Percentiles rank a stretch among this genome's conserved stretches.
phyloP scores from a whole-genome alignment of 1,140 invertebrate species.

The Drosophila tani region DNA sequence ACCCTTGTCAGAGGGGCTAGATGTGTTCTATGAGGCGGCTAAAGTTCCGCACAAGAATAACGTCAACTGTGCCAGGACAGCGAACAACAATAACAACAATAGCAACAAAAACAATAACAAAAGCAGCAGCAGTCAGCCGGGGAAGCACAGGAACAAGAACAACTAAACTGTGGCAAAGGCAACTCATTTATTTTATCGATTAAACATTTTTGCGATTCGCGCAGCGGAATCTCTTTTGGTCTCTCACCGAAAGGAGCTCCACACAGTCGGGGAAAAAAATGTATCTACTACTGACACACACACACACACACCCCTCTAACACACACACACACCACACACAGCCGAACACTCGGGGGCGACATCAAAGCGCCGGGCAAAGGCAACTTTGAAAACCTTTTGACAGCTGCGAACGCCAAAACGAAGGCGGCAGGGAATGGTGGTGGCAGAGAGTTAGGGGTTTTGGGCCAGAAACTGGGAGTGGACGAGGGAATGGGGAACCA shows the following conservation, averaged over 20 bases:
- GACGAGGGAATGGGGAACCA: slow-evolving; percentile 9
- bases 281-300: slow-evolving; percentile 81
- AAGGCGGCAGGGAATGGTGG: slow-evolving; percentile 12
- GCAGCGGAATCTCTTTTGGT: slow-evolving; percentile 76
- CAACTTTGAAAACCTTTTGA: slow-evolving; percentile 82
- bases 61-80: slow-evolving; percentile 64
- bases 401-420: slow-evolving; percentile 64
- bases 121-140: slow-evolving; percentile 15
- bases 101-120: slow-evolving; percentile 27
- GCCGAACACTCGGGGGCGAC: slow-evolving; percentile 56
- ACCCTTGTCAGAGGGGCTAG: slow-evolving; percentile 35
- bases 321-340: slow-evolving; percentile 27
- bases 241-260: slow-evolving; percentile 34
- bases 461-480: not conserved
- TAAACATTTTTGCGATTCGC: slow-evolving; percentile 84
- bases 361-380: slow-evolving; percentile 71
- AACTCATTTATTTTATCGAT: slow-evolving; percentile 84
- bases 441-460: slow-evolving; percentile 11
- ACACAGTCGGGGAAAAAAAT: slow-evolving; percentile 57
- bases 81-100: slow-evolving; percentile 25
- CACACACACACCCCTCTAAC: slow-evolving; percentile 21
- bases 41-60: slow-evolving; percentile 71
- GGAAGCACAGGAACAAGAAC: slow-evolving; percentile 31
- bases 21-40: slow-evolving; percentile 42
- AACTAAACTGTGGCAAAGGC: slow-evolving; percentile 66